Evolutionary conservation across 2,797 vertebrate species (phyloP).

Genomic region (Falco berigora): DNA sequence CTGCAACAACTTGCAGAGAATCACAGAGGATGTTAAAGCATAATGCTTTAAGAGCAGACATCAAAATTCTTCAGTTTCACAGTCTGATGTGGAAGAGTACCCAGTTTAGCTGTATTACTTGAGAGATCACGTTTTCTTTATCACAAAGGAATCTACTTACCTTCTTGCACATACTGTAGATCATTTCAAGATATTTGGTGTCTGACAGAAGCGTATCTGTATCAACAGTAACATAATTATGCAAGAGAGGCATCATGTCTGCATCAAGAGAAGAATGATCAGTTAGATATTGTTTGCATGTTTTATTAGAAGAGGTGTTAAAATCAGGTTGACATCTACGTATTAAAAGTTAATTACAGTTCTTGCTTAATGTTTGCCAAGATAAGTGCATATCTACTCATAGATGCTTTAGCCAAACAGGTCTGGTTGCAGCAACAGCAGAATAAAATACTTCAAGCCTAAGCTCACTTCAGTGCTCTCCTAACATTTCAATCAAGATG

Average conservation of each 20-base stretch:
- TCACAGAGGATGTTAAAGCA: neutral
- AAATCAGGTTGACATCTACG: neutral
- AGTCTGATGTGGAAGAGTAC: neutral
- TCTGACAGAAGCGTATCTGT: slow-evolving; percentile 96
- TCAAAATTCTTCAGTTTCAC: neutral
- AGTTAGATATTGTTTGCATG: neutral
- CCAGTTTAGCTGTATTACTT: neutral
- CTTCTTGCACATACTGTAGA: slow-evolving; percentile 99
- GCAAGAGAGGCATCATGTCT: slow-evolving; percentile 99
- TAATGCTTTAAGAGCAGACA: neutral
- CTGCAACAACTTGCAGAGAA: neutral
- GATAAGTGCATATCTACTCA: neutral
- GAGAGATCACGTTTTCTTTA: neutral
- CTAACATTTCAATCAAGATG: neutral
- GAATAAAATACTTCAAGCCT: neutral
- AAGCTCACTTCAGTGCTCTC: neutral
- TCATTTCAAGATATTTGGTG: slow-evolving; percentile 98
- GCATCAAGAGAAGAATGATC: slow-evolving; percentile 32
- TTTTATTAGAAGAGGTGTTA: neutral
- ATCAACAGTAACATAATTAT: slow-evolving; percentile 98
- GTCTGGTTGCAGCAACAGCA: neutral
- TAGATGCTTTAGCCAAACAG: neutral
- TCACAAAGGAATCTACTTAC: slow-evolving; percentile 66
- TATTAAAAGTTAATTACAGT: neutral
- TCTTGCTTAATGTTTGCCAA: neutral